Evolutionary conservation across 2,888 invertebrate species (phyloP).

Genomic region (Mimumesa dahlbomi): DNA sequence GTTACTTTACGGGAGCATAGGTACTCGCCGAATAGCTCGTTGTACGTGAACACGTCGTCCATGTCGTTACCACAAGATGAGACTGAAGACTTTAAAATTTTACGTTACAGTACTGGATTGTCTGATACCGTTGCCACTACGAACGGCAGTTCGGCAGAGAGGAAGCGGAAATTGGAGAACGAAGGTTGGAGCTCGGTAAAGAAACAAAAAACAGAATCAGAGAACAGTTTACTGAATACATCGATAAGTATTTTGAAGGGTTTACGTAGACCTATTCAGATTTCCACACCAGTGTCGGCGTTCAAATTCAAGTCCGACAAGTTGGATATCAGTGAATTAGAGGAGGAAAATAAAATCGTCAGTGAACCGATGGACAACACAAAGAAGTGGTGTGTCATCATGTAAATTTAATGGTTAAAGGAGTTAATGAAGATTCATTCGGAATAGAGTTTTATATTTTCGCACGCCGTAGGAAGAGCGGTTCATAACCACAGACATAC

Average conservation of each 20-base stretch:
- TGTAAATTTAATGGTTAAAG: conserved; percentile 73
- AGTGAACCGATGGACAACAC: conserved; percentile 48
- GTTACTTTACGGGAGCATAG: conserved; percentile 70
- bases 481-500: conserved; percentile 1
- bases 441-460: conserved; percentile 33
- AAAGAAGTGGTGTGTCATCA: conserved; percentile 74
- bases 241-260: conserved; percentile 70
- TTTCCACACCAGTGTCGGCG: conserved; percentile 68
- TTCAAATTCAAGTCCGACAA: conserved; percentile 66
- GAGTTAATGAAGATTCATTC: conserved; percentile 15
- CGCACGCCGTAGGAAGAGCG: not conserved
- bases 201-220: conserved; percentile 68
- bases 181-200: conserved; percentile 58
- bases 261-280: conserved; percentile 69
- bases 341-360: conserved; percentile 37
- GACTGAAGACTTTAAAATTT: conserved; percentile 59
- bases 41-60: conserved; percentile 76
- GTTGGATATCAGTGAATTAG: conserved; percentile 55
- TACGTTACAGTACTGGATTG: conserved; percentile 62
- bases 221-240: conserved; percentile 65
- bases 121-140: conserved; percentile 38
- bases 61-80: conserved; percentile 66
- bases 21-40: conserved; percentile 75
- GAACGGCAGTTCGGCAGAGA: conserved; percentile 67
- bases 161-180: conserved; percentile 69